phyloP scores from a whole-genome alignment of 2,888 invertebrate genomes.

The Theretra japonica region DNA sequence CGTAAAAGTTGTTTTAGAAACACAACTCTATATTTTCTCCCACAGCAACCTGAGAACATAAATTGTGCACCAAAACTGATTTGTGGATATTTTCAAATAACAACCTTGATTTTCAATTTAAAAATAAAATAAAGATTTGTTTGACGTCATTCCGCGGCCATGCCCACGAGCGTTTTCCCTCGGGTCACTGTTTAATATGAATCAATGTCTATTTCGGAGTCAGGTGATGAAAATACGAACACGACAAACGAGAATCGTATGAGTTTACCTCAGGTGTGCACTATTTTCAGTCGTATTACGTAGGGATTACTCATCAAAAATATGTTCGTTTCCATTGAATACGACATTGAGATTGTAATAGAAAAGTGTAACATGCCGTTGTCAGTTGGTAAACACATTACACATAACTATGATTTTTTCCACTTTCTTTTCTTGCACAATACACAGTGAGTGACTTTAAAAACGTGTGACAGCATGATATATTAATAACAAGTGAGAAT shows the following conservation, averaged over 20 bases:
- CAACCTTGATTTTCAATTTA: slow-evolving; percentile 54
- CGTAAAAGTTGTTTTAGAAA: slow-evolving; percentile 24
- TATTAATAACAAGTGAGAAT: background rate
- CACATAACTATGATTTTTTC: slow-evolving; percentile 36
- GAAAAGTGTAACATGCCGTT: slow-evolving; percentile 53
- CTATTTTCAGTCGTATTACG: slow-evolving; percentile 43
- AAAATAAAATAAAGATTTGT: slow-evolving; percentile 62
- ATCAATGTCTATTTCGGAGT: slow-evolving; percentile 74
- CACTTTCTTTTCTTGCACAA: background rate
- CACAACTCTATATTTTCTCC: slow-evolving; percentile 24
- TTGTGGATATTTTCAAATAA: slow-evolving; percentile 46
- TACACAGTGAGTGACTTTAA: background rate
- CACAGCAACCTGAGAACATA: slow-evolving; percentile 42
- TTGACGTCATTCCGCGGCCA: slow-evolving; percentile 72
- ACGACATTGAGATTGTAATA: slow-evolving; percentile 61
- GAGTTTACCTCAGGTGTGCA: slow-evolving; percentile 56
- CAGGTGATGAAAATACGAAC: slow-evolving; percentile 63
- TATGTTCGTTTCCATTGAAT: slow-evolving; percentile 56
- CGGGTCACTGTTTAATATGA: slow-evolving; percentile 62
- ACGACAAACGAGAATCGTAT: slow-evolving; percentile 62
- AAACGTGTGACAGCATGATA: slow-evolving; percentile 1
- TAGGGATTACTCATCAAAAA: slow-evolving; percentile 44
- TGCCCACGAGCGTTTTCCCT: slow-evolving; percentile 64
- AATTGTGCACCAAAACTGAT: slow-evolving; percentile 40
- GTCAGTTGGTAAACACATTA: slow-evolving; percentile 51